These are phyloP conservation scores for Myiotriccus ornatus DNA, from an alignment of 2,797 vertebrate genomes.

Conservation along the genomic window DNA sequence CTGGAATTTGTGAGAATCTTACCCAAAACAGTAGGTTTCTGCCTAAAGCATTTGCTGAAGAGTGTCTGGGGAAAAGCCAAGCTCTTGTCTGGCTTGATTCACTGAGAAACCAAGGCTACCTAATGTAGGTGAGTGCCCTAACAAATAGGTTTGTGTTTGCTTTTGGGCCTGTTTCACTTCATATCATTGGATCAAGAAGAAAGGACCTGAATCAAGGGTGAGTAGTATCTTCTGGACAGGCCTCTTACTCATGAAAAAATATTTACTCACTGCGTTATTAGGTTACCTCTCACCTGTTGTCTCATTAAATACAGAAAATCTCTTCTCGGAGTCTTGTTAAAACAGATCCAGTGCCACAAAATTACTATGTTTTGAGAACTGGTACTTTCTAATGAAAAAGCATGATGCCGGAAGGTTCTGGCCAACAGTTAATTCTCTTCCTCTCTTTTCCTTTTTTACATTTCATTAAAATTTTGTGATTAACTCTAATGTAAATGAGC, in stretches of 20 bases:
- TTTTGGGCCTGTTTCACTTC: not conserved
- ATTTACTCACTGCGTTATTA: not conserved
- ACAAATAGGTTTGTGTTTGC: not conserved
- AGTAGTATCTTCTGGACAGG: not conserved
- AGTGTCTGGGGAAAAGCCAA: not conserved
- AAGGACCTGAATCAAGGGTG: not conserved
- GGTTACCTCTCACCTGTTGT: not conserved
- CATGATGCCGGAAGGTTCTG: not conserved
- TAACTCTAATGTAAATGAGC: not conserved
- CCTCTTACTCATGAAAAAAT: not conserved
- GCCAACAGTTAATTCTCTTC: not conserved
- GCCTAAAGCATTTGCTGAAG: slow-evolving; percentile 34
- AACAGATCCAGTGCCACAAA: not conserved
- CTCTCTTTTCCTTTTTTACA: not conserved
- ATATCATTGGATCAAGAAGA: not conserved
- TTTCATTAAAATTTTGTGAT: not conserved
- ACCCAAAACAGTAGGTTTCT: slow-evolving; percentile 45
- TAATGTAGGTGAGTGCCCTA: slow-evolving; percentile 25
- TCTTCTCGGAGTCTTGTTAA: not conserved
- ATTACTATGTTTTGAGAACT: not conserved
- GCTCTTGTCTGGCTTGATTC: slow-evolving; percentile 1
- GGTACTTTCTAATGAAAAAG: not conserved
- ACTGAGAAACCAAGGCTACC: slow-evolving; percentile 2
- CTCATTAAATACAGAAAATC: not conserved
- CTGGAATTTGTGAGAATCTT: slow-evolving; percentile 48